Conservation (phyloP, 1,140 invertebrate genomes). For the Drosophila paulistorum region DNA sequence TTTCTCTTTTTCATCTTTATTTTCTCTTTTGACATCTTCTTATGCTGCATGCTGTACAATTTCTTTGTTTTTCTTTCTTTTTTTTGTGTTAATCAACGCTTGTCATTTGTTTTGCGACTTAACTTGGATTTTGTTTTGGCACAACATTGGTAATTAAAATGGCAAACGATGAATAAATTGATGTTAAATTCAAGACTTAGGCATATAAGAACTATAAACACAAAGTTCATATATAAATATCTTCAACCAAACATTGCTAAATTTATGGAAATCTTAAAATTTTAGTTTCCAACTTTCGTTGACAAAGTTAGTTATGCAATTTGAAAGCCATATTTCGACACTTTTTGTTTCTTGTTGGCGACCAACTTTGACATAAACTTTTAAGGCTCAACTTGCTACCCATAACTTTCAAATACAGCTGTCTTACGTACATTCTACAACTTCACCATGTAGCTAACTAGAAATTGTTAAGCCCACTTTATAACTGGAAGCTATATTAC, state of each 20-base stretch:
- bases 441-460: not conserved
- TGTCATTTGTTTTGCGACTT: constrained; percentile 59
- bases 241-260: no score
- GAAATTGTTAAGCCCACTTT: not conserved
- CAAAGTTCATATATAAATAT: not conserved
- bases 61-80: constrained; percentile 25
- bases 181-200: not conserved
- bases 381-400: not conserved
- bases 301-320: not conserved
- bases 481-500: not conserved
- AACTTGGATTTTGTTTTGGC: constrained; percentile 32
- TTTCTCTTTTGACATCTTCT: constrained; percentile 13
- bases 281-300: not conserved
- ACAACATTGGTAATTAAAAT: constrained; percentile 58
- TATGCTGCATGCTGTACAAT: not conserved
- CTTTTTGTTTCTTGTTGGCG: not conserved
- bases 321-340: not conserved
- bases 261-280: not conserved
- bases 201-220: not conserved
- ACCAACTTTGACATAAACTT: not conserved
- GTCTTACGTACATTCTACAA: not conserved
- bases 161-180: constrained; percentile 19
- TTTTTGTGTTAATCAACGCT: constrained; percentile 44
- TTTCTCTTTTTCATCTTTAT: constrained; percentile 6
- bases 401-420: not conserved